Evolutionary conservation across 2,888 invertebrate genomes (phyloP).

Genomic region (Mesorhabditis belari): DNA sequence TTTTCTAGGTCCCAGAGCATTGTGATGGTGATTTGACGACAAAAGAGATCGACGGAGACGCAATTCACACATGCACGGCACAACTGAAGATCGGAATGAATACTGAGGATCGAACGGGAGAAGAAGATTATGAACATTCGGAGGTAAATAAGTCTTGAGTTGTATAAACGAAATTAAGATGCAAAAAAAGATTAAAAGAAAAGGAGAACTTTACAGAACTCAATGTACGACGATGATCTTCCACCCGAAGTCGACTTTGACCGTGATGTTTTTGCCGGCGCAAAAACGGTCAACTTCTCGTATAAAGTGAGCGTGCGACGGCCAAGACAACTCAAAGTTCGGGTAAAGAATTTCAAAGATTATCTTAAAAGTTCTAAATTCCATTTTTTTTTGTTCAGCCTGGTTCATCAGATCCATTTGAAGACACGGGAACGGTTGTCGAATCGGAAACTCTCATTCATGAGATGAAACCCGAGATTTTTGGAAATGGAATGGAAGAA

Average conservation of each 20-base stretch:
- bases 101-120: constrained; percentile 2
- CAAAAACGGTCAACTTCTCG: constrained; percentile 28
- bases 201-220: constrained; percentile 18
- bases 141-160: constrained; percentile 14
- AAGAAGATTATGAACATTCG: constrained; percentile 28
- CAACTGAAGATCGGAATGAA: constrained; percentile 4
- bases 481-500: constrained; percentile 6
- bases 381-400: constrained; percentile 1
- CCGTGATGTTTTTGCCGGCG: constrained; percentile 40
- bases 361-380: background rate
- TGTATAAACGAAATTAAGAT: background rate
- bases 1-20: constrained; percentile 35
- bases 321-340: constrained; percentile 26
- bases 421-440: constrained; percentile 23
- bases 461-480: constrained; percentile 31
- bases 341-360: background rate
- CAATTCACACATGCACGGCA: constrained; percentile 5
- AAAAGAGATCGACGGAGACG: background rate
- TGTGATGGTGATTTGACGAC: constrained; percentile 34
- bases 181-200: background rate
- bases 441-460: constrained; percentile 33
- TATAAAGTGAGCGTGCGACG: constrained; percentile 23
- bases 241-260: constrained; percentile 49
- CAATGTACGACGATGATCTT: constrained; percentile 39
- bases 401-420: constrained; percentile 11